Evolutionary conservation across 1,140 invertebrate genomes (phyloP), one percentile per base, ranked within the genome.

Genomic region (Parasteatoda tepidariorum): DNA sequence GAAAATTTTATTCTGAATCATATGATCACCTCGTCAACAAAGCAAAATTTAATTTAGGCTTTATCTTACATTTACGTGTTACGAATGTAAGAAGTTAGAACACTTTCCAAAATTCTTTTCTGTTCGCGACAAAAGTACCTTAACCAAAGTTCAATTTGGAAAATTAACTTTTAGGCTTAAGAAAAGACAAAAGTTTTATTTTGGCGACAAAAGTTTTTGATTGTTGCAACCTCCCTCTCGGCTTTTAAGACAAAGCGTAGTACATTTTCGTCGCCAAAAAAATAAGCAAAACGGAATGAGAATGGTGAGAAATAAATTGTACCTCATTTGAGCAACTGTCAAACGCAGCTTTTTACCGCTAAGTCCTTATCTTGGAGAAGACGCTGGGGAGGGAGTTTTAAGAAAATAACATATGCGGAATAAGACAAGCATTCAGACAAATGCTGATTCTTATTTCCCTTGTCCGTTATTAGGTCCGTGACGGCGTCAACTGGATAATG

Each of bases 271-370:
- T n/a, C n/a, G n/a, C 59, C 70, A 81, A 70, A 71, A 75, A 81
- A 78, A 24, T 41, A 75, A 68, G 34, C 41, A 64, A 68, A 30
- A 3, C 61, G 2, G 38, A 30, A 34, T 5, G 66, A 61, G 67
- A 38, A 70, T 70, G 54, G 74, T 30, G 75, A 57, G 78, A 81
- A 81, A 81, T 81, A 81, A 81, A 81, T 81, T 81, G 78, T 61
- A 81, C 66, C 78, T 81, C 78, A 81, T 81, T 81, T 81, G 78
- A 81, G 78, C 67, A 81, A 81, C 78, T 81, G 78, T 81, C 78
- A 81, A 81, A 81, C 66, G 78, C 78, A 81, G 78, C 78, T 81
- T 81, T 81, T 81, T 81, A 81, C 78, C 78, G 78, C 78, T 70
- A 81, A 81, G 67, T 81, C 78, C 78, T 81, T 81, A 81, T 81